Evolutionary conservation across 2,888 invertebrate genomes (phyloP).

Genomic region (Athrips mouffetella): DNA sequence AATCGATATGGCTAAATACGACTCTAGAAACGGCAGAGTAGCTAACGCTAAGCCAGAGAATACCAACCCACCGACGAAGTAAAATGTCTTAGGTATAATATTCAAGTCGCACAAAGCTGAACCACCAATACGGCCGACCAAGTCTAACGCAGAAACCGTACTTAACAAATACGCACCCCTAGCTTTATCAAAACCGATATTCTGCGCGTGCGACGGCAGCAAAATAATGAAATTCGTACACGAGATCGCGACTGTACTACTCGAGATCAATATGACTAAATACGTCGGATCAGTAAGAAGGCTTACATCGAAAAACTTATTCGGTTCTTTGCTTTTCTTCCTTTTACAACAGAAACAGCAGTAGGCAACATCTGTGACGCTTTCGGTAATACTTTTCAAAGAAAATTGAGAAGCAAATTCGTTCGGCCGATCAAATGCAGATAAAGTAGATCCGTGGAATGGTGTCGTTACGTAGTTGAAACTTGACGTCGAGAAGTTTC

Average conservation of each 20-base stretch:
- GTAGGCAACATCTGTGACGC: slow-evolving; percentile 69
- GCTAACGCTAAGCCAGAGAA: slow-evolving; percentile 87
- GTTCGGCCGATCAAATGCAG: slow-evolving; percentile 85
- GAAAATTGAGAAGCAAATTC: slow-evolving; percentile 89
- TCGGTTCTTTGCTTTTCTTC: slow-evolving; percentile 53
- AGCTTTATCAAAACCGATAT: slow-evolving; percentile 84
- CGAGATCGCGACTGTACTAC: slow-evolving; percentile 91
- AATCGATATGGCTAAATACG: slow-evolving; percentile 81
- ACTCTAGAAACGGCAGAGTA: slow-evolving; percentile 81
- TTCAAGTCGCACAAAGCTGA: slow-evolving; percentile 89
- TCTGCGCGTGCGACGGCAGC: slow-evolving; percentile 86
- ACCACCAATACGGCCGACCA: slow-evolving; percentile 90
- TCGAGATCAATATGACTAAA: slow-evolving; percentile 88
- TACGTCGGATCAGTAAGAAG: slow-evolving; percentile 87
- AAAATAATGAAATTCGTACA: slow-evolving; percentile 93
- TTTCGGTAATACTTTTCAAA: slow-evolving; percentile 81
- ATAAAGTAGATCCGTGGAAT: slow-evolving; percentile 90
- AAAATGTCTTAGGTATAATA: slow-evolving; percentile 87
- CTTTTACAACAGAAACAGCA: slow-evolving; percentile 66
- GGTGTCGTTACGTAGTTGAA: slow-evolving; percentile 91
- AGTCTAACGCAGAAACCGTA: slow-evolving; percentile 87
- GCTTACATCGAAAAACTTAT: slow-evolving; percentile 85
- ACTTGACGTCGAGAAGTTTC: slow-evolving; percentile 87
- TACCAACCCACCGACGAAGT: slow-evolving; percentile 88
- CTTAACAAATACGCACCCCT: slow-evolving; percentile 86